Base-by-base conservation (phyloP, 2,888 invertebrate species). In the Sicus ferrugineus region DNA sequence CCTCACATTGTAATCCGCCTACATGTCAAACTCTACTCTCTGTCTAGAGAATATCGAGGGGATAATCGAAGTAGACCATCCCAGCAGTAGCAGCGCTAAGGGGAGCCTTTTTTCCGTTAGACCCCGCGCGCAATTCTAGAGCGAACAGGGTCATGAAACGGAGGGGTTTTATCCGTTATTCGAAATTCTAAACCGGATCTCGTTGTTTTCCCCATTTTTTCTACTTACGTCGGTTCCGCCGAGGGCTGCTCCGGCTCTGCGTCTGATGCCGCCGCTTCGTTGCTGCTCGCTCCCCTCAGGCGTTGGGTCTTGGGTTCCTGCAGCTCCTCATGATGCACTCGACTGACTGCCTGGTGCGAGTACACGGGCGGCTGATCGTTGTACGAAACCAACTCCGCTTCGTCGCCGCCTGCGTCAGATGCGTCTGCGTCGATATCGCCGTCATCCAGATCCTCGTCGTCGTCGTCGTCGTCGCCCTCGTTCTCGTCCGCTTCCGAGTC, bases 221-320 rank as follows among this genome's bases (percentile, higher is more conserved):
- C 5, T 68, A 80, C 84, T 82, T 76, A 85, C 85, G 81, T 84
- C 72, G 86, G 85, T 76, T 85, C 86, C 42, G 80, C 77, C 6
- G 84, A 83, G 19, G 84, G 82, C 26, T 75, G 74, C 70, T 79
- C 72, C 31, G 76, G 69, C 68, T 75, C 76, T 19, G 52, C 2
- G 9, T 68, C 66, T 28, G 31, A 19, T 3, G 70, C 76, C 1
- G 74, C 70, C 5, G 71, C 79, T 19, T 70, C 75, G 50, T 67
- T 74, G 38, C 75, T 73, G 54, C 78, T 77, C 42, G 74, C 76
- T 21, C 80, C 79, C 58, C 78, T 76, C n/a, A 85, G 74, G 1
- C 80, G 80, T 74, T 84, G 82, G 4, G 84, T 82, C 38, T 80
- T 76, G 0, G 85, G 85, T 64, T 81, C 81, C 54, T 79, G 78